These are phyloP conservation scores for Lepidurus couesii DNA, from an alignment of 1,140 invertebrate genomes.

Conservation along the genomic window DNA sequence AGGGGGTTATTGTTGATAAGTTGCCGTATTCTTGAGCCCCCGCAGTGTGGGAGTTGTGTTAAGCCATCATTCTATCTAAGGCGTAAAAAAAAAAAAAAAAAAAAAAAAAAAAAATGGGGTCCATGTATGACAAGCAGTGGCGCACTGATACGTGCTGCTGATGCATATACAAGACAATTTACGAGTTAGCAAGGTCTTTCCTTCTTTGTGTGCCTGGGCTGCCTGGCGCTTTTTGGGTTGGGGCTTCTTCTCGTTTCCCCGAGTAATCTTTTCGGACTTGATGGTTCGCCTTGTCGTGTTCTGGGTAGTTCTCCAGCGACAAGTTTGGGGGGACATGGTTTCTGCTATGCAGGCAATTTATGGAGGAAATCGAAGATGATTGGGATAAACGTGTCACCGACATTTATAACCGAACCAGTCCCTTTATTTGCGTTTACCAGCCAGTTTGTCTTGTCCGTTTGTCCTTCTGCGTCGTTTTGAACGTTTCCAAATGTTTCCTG, in stretches of 20 bases:
- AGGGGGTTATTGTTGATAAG: not conserved
- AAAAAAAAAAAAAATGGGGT: not conserved
- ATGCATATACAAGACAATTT: not conserved
- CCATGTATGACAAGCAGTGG: constrained; percentile 11
- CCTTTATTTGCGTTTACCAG: not conserved
- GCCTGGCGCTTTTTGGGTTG: not conserved
- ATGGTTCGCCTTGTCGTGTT: constrained; percentile 4
- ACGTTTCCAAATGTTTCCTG: not conserved
- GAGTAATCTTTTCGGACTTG: not conserved
- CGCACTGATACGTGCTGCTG: not conserved
- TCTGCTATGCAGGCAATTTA: not conserved
- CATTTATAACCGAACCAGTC: constrained; percentile 12
- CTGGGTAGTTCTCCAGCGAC: not conserved
- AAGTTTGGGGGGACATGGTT: not conserved
- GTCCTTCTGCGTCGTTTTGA: constrained; percentile 1
- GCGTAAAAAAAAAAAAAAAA: not conserved
- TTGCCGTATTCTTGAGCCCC: not conserved
- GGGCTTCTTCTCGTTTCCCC: not conserved
- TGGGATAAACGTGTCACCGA: constrained; percentile 18
- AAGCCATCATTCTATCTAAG: not conserved
- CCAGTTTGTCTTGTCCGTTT: constrained; percentile 7
- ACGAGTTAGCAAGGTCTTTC: not conserved
- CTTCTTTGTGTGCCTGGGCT: not conserved
- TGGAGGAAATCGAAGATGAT: constrained; percentile 17
- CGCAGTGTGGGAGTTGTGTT: not conserved